These are phyloP conservation scores for Chelon labrosus DNA, from an alignment of 2,797 vertebrate species.

Conservation along the genomic window DNA sequence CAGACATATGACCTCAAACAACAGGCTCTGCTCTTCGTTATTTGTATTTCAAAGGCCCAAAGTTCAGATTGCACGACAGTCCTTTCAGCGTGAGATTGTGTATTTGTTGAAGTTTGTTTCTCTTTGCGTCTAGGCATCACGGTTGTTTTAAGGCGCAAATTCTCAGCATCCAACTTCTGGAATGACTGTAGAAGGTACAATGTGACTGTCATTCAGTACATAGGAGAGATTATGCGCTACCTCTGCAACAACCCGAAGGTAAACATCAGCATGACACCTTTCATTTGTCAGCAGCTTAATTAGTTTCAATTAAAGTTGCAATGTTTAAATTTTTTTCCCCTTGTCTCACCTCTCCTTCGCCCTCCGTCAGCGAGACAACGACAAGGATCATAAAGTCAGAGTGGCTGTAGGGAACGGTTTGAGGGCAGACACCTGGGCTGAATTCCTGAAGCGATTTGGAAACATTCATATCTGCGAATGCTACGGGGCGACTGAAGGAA, in stretches of 20 bases:
- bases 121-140: conserved; percentile 84
- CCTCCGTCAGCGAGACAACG: conserved; percentile 82
- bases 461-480: conserved; percentile 86
- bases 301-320: neutral
- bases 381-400: conserved; percentile 88
- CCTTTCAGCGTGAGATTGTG: neutral
- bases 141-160: conserved; percentile 86
- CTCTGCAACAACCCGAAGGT: conserved; percentile 89
- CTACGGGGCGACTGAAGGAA: conserved; percentile 92
- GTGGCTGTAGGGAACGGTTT: conserved; percentile 88
- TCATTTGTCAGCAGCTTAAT: neutral
- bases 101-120: conserved; percentile 17
- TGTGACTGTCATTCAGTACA: conserved; percentile 91
- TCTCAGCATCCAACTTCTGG: conserved; percentile 92
- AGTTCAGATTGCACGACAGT: neutral
- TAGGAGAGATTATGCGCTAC: conserved; percentile 92
- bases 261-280: conserved; percentile 27
- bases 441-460: conserved; percentile 89
- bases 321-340: too few species aligned
- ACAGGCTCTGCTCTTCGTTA: neutral
- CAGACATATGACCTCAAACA: conserved; percentile 27
- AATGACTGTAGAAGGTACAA: conserved; percentile 91
- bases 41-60: conserved; percentile 54
- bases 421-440: conserved; percentile 86
- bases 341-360: neutral